These are phyloP conservation scores for Melangyna quadrimaculata DNA, from an alignment of 2,888 invertebrate species.

Conservation along the genomic window DNA sequence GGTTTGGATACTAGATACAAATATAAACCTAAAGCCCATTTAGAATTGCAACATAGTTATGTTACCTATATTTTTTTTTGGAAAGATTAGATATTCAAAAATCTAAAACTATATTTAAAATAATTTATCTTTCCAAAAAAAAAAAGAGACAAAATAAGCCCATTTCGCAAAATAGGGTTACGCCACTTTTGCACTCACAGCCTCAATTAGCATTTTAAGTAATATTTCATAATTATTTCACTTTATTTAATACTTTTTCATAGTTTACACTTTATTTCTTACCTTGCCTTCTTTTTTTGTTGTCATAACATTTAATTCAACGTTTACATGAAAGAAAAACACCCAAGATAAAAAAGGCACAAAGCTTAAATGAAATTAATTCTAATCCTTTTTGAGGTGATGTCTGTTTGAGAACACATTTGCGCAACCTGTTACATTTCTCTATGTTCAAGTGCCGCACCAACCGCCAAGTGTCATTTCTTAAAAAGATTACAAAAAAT, in stretches of 20 bases:
- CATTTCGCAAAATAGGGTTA: too few species aligned
- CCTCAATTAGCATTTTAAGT: not conserved
- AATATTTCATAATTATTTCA: not conserved
- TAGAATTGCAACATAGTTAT: too few species aligned
- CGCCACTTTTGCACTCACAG: too few species aligned
- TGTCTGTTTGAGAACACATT: not conserved
- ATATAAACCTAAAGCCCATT: too few species aligned
- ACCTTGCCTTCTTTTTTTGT: not conserved
- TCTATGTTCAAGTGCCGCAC: not conserved
- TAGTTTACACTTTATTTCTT: not conserved
- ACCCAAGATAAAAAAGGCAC: not conserved
- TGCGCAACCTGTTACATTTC: slow-evolving; percentile 4
- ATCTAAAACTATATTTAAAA: too few species aligned
- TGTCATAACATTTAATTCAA: not conserved
- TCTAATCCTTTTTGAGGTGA: not conserved
- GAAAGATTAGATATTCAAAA: too few species aligned
- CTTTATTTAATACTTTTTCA: not conserved
- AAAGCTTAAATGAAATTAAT: not conserved
- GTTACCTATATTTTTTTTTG: too few species aligned
- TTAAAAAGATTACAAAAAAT: not conserved
- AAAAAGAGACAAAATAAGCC: too few species aligned
- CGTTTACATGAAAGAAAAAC: not conserved
- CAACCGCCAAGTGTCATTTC: not conserved
- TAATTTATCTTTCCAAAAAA: too few species aligned
- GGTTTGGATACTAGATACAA: too few species aligned